A percentile compares a stretch with the other conserved stretches of the same genome.
Evolutionary conservation across 2,113 vertebrate genomes (phyloP).

Genomic region (Saccopteryx bilineata): DNA sequence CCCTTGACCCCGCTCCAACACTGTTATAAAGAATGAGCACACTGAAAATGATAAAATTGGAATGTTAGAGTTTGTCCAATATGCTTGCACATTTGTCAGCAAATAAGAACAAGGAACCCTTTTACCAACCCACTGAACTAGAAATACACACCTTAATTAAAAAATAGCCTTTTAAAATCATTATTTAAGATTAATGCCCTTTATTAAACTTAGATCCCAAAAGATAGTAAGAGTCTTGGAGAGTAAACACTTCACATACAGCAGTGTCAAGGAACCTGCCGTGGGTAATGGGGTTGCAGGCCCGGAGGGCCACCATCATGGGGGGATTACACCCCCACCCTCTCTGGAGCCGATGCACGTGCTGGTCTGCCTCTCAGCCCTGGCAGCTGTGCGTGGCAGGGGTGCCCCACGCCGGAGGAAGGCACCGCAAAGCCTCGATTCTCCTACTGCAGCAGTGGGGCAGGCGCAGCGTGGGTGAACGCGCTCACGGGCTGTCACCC

Average conservation of each 20-base stretch:
- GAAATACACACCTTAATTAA: background rate
- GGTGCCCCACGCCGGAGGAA: no score
- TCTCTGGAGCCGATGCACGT: no score
- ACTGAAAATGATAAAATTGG: background rate
- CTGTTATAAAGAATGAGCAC: background rate
- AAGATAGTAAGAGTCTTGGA: background rate
- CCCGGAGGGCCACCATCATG: background rate
- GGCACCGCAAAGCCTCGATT: no score
- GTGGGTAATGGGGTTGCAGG: background rate
- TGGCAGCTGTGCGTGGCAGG: no score
- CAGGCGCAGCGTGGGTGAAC: no score
- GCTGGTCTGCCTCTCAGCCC: background rate
- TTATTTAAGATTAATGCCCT: background rate
- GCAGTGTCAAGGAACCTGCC: background rate
- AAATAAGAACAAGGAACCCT: background rate
- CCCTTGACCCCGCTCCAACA: background rate
- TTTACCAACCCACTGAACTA: background rate
- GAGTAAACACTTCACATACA: background rate
- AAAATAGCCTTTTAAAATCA: background rate
- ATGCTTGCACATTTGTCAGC: background rate
- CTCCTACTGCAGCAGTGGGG: no score
- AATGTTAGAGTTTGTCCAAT: background rate
- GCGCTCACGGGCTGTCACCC: no score
- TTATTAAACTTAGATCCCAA: slow-evolving; percentile 20
- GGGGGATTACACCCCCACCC: background rate